These are phyloP conservation scores for Noctilio leporinus DNA, from an alignment of 2,113 vertebrate genomes.

Conservation along the genomic window DNA sequence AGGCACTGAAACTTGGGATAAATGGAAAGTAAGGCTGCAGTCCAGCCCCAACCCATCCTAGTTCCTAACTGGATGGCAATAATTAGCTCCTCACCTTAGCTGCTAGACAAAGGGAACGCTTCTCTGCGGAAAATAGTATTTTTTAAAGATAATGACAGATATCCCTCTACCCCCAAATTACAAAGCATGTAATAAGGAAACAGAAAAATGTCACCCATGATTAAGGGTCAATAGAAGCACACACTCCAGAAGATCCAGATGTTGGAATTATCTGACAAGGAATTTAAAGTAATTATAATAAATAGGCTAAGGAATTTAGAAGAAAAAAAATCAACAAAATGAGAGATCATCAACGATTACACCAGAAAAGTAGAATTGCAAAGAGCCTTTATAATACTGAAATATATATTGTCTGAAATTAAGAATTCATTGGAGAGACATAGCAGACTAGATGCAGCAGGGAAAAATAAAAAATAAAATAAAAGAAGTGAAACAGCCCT, in stretches of 20 bases:
- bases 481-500: neutral
- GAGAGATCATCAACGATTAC: neutral
- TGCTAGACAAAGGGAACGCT: neutral
- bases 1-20: neutral
- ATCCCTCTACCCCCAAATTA: neutral
- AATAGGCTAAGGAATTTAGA: neutral
- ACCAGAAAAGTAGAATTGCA: neutral
- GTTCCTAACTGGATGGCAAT: neutral
- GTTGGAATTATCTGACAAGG: neutral
- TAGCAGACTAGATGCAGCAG: neutral
- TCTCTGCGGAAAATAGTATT: neutral
- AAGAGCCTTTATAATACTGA: neutral
- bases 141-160: neutral
- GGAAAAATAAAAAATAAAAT: neutral
- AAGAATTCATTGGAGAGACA: neutral
- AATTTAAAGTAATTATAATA: neutral
- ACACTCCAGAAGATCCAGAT: neutral
- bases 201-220: neutral
- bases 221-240: neutral
- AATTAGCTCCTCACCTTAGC: neutral
- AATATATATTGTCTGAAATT: neutral
- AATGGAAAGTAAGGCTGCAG: neutral
- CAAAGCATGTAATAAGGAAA: neutral
- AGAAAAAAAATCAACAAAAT: neutral
- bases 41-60: rapidly evolving